Evolutionary conservation across 2,888 invertebrate genomes (phyloP).

Genomic region (Apeira syringaria): DNA sequence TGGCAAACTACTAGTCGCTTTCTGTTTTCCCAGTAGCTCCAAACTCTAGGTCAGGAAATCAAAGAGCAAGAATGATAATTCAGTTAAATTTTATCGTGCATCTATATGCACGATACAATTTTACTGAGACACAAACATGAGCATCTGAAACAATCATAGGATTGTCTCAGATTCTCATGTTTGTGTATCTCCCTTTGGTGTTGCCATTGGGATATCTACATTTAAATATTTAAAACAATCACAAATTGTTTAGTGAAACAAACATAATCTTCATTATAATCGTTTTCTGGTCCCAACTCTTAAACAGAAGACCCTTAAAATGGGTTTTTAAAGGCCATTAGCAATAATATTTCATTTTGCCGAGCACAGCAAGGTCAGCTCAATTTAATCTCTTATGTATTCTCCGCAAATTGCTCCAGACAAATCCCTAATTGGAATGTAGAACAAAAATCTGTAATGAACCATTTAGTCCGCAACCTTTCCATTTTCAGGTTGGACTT

Average conservation of each 20-base stretch:
- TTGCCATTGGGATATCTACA: no score
- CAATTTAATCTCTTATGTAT: conserved; percentile 49
- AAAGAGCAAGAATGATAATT: no score
- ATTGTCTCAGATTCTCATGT: no score
- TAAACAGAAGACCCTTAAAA: background rate
- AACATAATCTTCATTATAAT: background rate
- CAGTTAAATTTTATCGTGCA: no score
- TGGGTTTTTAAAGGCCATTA: conserved; percentile 5
- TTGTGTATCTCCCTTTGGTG: no score
- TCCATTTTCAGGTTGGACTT: conserved; percentile 81
- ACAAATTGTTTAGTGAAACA: background rate
- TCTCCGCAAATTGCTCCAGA: conserved; percentile 58
- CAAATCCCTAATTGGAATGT: conserved; percentile 61
- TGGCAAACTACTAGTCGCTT: no score
- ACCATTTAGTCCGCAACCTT: conserved; percentile 74
- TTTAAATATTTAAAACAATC: no score
- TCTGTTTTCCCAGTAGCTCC: no score
- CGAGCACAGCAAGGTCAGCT: conserved; percentile 45
- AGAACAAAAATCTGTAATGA: conserved; percentile 53
- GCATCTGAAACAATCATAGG: no score
- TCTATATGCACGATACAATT: no score
- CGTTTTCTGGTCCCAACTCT: conserved; percentile 14
- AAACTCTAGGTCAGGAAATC: no score
- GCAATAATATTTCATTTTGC: conserved; percentile 28
- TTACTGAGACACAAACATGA: no score